A percentile compares a stretch with the other conserved stretches of the same genome.
These are phyloP conservation scores for Tolypeutes matacus DNA, from an alignment of 2,797 vertebrate species.

Conservation along the genomic window DNA sequence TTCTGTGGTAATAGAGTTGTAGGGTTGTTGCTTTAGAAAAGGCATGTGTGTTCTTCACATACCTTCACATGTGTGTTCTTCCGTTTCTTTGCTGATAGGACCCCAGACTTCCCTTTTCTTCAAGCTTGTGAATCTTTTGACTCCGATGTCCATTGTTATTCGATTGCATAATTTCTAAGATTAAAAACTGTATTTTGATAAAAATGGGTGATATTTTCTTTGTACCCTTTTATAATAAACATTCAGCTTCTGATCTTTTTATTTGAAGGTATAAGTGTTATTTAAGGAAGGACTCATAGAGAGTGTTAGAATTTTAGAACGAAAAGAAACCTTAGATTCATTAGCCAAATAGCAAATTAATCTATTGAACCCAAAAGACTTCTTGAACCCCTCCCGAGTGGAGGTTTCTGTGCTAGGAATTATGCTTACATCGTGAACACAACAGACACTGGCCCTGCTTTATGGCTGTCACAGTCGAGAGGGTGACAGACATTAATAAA, in stretches of 20 bases:
- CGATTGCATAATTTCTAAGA: not conserved
- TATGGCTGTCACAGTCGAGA: not conserved
- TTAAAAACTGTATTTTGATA: constrained; percentile 22
- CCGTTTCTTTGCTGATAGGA: not conserved
- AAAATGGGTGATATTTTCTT: no score
- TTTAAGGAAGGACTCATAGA: not conserved
- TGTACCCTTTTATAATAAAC: not conserved
- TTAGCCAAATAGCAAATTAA: not conserved
- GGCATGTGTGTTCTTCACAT: not conserved
- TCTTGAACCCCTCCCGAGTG: not conserved
- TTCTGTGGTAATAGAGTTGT: not conserved
- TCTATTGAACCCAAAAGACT: not conserved
- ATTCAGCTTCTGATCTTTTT: not conserved
- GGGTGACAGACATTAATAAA: not conserved
- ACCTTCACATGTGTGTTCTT: not conserved
- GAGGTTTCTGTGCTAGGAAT: not conserved
- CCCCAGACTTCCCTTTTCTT: not conserved
- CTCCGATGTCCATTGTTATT: not conserved
- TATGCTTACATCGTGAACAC: not conserved
- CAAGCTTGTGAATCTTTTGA: not conserved
- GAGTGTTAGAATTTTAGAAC: constrained; percentile 43
- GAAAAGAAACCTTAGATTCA: constrained; percentile 14
- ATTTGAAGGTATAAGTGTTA: not conserved
- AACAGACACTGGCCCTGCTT: not conserved
- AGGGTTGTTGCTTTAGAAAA: not conserved